phyloP scores from a whole-genome alignment of 2,797 vertebrate species.

The Ptychobarbus kaznakovi region DNA sequence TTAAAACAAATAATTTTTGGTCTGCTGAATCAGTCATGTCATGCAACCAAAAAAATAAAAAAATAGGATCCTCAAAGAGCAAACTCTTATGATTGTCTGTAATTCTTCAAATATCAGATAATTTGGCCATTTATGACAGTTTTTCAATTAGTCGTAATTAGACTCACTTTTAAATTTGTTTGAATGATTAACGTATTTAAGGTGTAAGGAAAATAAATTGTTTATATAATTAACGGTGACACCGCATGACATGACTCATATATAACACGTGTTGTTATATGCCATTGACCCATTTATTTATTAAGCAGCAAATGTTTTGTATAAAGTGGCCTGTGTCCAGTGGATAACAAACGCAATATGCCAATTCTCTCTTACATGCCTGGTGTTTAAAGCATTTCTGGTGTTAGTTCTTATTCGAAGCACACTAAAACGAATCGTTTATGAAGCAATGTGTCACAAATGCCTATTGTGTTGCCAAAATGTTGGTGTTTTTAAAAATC shows the following conservation, averaged over 20 bases:
- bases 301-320: slow-evolving; percentile 19
- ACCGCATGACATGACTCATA: not conserved
- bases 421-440: slow-evolving; percentile 67
- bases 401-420: slow-evolving; percentile 36
- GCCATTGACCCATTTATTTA: slow-evolving; percentile 32
- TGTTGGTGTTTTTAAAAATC: slow-evolving; percentile 24
- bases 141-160: not conserved
- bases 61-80: no score
- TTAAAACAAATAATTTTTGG: not conserved
- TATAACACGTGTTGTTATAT: not conserved
- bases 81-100: not conserved
- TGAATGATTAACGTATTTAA: not conserved
- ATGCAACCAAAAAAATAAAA: not conserved
- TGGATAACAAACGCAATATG: slow-evolving; percentile 47
- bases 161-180: not conserved
- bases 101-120: not conserved
- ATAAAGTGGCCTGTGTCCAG: slow-evolving; percentile 27
- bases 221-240: not conserved
- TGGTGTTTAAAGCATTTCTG: slow-evolving; percentile 37
- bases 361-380: slow-evolving; percentile 17
- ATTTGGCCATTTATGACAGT: not conserved
- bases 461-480: slow-evolving; percentile 77
- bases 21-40: not conserved
- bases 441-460: slow-evolving; percentile 72
- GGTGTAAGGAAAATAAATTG: not conserved